These are phyloP conservation scores for Crocodylus rhombifer DNA, from an alignment of 2,797 vertebrate species.

Conservation along the genomic window DNA sequence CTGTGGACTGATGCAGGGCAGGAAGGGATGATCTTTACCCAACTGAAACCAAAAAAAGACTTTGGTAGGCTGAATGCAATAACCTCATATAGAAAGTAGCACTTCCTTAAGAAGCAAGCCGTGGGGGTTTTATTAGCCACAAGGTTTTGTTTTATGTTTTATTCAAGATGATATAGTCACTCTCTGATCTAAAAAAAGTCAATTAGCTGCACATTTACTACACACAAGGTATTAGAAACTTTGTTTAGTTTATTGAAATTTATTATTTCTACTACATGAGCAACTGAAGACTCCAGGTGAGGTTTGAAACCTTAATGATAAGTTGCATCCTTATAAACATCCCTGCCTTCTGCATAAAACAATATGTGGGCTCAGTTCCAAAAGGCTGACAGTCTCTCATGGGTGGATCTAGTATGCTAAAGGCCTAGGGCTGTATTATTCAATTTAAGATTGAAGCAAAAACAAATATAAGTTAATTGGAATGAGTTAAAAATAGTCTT, in stretches of 20 bases:
- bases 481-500: too few species aligned
- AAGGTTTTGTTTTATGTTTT: not conserved
- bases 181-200: not conserved
- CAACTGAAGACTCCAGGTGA: not conserved
- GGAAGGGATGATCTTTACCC: fast-evolving
- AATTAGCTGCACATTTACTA: not conserved
- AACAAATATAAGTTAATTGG: too few species aligned
- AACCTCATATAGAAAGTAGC: not conserved
- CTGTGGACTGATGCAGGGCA: not conserved
- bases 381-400: not conserved
- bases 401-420: not conserved
- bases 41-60: not conserved
- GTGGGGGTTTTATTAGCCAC: not conserved
- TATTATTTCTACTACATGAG: not conserved
- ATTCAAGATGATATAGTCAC: not conserved
- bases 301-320: not conserved
- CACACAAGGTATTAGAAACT: not conserved
- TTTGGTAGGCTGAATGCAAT: not conserved
- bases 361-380: not conserved
- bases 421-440: too few species aligned
- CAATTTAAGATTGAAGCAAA: too few species aligned
- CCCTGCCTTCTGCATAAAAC: not conserved
- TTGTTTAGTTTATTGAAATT: not conserved
- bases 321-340: too few species aligned
- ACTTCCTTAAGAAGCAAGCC: not conserved